Evolutionary conservation across 2,797 vertebrate genomes (phyloP), one percentile per base, ranked within the genome.

Genomic region (Falco naumanni): DNA sequence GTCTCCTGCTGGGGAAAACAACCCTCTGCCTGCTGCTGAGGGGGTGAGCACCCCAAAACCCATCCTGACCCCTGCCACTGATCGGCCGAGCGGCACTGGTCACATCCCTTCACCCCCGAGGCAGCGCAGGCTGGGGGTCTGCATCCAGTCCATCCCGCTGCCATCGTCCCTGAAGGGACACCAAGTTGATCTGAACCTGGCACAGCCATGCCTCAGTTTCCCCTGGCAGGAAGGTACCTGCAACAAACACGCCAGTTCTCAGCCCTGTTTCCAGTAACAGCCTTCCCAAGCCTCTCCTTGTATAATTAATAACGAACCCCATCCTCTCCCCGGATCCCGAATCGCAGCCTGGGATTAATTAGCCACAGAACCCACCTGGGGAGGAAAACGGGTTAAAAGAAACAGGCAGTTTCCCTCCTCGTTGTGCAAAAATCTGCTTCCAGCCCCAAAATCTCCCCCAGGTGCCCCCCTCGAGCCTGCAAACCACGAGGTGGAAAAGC

Each of bases 51-150:
- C 72, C 72, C 68, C 71, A 18, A 87, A 83, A 50, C 7, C 66
- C 57, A 56, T n/a, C 33, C 33, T 4, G 11, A 39, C 2, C 24
- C 39, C 63, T 3, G 5, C 13, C 45, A 54, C 33, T 1, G 4
- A 34, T 5, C 50, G 59, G 34, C 33, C 0, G 1, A 81, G 45
- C 0, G 0, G 43, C 41, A 4, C 25, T 5, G 1, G 45, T 56
- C 37, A 8, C n/a, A 34, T 11, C 59, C 45, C 76, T 69, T 50
- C 11, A 7, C 10, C 50, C 24, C 4, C 4, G 0, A 4, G 1
- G 25, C 28, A 48, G 33, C 0, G 0, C 56, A 41, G 18, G 19
- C 33, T 15, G 3, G 33, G 39, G 25, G 22, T 13, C 3, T 56
- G 77, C 31, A 48, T 33, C 65, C 70, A 17, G 63, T 18, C 66